Base-by-base conservation (phyloP, 23 tunicate species). In the Diplosoma virens region DNA sequence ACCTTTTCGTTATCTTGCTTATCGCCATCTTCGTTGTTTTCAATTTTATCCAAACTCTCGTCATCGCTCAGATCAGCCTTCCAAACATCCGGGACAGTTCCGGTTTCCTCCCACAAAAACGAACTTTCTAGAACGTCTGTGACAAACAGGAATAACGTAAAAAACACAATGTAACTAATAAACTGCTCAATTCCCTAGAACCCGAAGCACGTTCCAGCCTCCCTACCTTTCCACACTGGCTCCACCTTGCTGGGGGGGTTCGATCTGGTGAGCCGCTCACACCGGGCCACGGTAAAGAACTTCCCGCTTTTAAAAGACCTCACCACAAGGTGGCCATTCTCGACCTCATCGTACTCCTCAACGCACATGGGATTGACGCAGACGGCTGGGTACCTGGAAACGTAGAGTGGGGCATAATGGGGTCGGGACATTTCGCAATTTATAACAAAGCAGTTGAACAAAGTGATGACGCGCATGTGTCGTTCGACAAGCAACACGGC, bases 221-320 rank as follows among this genome's bases (percentile, higher is more conserved):
- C n/a, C n/a, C 11, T 60, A 88, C 96, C 88, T 82, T 82, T 89
- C 96, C 96, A 89, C 16, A 61, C 7, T 5, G 84, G 75, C 45
- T 89, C 96, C 2, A 89, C 79, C 56, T 89, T 89, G 59, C 63
- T 25, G 22, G 96, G 96, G 9, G 26, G 47, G 37, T 63, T 82
- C 24, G 37, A 52, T 28, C 65, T 58, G 7, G 84, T 76, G 47
- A 89, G 60, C 36, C 56, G 46, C 7, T 74, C 73, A 27, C 80
- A 74, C 45, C 75, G 22, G 0, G 18, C 28, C 18, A 78, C 88
- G 37, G 31, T 29, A 1, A 32, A 31, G 18, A 92, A 60, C 31
- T 81, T 85, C n/a, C 97, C 97, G 37, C 56, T 92, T 34, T 76
- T 85, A 34, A 92, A 85, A 7, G 92, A 85, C 9, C 97, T 77